Conservation (phyloP, 2,888 invertebrate genomes). For the Stomorhina lunata region DNA sequence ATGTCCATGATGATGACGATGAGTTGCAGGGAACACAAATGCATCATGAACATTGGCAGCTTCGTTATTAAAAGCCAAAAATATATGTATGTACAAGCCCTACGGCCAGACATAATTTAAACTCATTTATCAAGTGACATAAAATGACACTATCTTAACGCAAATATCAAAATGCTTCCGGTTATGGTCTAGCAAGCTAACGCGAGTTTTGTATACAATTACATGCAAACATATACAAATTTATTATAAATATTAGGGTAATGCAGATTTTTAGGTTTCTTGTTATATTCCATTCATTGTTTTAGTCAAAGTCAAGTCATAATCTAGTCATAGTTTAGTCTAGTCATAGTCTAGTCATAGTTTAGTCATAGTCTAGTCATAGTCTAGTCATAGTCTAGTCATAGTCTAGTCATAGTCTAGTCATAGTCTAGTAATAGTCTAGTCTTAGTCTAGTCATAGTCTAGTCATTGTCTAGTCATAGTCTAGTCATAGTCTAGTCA, state of each 20-base stretch:
- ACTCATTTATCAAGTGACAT: conserved; percentile 77
- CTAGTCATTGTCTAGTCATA: no score
- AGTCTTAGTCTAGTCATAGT: no score
- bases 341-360: no score
- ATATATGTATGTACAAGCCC: conserved; percentile 64
- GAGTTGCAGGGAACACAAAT: neutral
- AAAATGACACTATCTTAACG: conserved; percentile 71
- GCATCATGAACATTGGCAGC: neutral
- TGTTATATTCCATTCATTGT: no score
- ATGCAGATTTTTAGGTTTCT: neutral
- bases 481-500: no score
- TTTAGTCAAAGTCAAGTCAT: no score
- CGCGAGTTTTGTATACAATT: conserved; percentile 28
- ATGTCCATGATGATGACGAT: no score
- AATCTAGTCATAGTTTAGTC: no score
- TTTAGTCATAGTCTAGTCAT: no score
- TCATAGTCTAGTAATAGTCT: no score
- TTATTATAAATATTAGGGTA: conserved; percentile 21
- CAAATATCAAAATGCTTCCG: conserved; percentile 66
- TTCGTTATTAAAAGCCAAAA: conserved; percentile 44
- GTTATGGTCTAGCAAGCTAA: conserved; percentile 65
- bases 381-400: no score
- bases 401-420: no score
- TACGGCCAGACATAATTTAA: conserved; percentile 77
- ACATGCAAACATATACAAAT: neutral